Percentiles rank a stretch among this genome's conserved stretches.
Conservation (phyloP, 2,797 vertebrate species). For the Chiloscyllium punctatum region DNA sequence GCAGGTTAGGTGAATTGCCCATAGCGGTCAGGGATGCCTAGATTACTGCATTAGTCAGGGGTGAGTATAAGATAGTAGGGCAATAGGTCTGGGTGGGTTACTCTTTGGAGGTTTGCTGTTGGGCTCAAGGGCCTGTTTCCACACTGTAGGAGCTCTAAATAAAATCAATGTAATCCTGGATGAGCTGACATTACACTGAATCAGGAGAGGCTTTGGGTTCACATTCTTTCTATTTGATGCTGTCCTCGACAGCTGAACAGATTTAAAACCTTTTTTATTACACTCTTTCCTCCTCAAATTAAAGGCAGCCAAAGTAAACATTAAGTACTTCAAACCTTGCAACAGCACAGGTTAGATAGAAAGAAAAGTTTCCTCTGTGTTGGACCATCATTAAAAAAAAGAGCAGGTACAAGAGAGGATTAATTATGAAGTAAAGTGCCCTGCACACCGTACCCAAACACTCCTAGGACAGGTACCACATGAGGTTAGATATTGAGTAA, state of each 20-base stretch:
- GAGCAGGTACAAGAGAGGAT: not conserved
- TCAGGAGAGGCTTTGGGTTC: not conserved
- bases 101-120: too few species aligned
- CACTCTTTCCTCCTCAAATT: not conserved
- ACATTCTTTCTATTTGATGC: not conserved
- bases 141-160: too few species aligned
- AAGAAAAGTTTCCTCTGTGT: not conserved
- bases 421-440: not conserved
- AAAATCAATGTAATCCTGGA: not conserved
- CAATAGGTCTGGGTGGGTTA: too few species aligned
- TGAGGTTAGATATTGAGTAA: not conserved
- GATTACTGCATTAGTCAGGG: too few species aligned
- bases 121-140: too few species aligned
- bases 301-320: not conserved
- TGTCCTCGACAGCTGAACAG: not conserved
- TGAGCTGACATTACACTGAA: not conserved
- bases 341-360: not conserved
- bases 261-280: too few species aligned
- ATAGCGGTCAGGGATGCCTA: too few species aligned
- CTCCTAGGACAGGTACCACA: not conserved
- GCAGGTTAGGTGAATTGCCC: too few species aligned
- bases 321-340: not conserved
- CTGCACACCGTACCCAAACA: not conserved
- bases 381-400: not conserved
- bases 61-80: too few species aligned